These are phyloP conservation scores for Daphoenositta chrysoptera DNA, from an alignment of 2,113 vertebrate species.

Conservation along the genomic window DNA sequence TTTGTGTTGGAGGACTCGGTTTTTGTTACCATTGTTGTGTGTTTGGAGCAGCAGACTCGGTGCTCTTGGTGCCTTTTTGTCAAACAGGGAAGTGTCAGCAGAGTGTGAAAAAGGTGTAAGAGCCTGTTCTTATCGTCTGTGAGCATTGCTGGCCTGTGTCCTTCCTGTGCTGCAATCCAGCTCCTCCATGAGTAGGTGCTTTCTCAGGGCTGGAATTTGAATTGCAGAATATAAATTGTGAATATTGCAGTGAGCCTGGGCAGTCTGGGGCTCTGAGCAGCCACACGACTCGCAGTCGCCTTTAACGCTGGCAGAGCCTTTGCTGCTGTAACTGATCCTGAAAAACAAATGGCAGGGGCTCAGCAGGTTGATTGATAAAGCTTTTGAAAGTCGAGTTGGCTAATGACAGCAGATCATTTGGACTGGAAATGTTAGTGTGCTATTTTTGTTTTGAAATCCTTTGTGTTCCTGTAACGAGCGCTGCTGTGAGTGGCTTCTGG, in stretches of 20 bases:
- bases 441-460: conserved; percentile 30
- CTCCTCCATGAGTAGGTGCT: not conserved
- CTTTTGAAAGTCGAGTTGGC: not conserved
- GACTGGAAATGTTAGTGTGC: conserved; percentile 10
- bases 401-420: not conserved
- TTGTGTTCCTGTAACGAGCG: conserved; percentile 26
- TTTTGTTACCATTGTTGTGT: not conserved
- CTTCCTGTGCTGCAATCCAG: not conserved
- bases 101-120: not conserved
- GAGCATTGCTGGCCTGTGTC: not conserved
- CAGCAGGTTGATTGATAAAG: not conserved
- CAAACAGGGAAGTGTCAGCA: not conserved
- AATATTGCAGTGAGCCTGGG: not conserved
- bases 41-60: not conserved
- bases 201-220: not conserved
- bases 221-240: not conserved
- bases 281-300: not conserved
- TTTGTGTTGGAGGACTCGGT: not conserved
- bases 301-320: not conserved
- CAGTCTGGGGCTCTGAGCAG: not conserved
- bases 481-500: conserved; percentile 28
- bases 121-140: not conserved
- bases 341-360: not conserved
- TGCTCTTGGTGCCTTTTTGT: not conserved
- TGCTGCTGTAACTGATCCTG: not conserved